These are phyloP conservation scores for Echiichthys vipera DNA, from an alignment of 2,797 vertebrate genomes.

Conservation along the genomic window DNA sequence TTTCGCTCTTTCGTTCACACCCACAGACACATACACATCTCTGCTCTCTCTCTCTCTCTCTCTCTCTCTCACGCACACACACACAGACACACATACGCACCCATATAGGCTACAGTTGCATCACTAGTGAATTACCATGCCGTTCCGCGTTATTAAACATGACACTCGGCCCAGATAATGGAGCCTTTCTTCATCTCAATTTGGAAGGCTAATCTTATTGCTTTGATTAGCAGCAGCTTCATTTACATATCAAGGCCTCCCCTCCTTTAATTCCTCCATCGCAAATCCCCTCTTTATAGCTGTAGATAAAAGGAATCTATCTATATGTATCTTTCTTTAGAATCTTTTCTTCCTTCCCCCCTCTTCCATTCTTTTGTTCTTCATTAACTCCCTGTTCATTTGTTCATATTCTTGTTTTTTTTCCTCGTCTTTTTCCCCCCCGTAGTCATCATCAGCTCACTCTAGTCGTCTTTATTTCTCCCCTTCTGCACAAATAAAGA, in stretches of 20 bases:
- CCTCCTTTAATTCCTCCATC: slow-evolving; percentile 85
- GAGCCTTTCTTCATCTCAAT: slow-evolving; percentile 90
- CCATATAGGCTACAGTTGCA: slow-evolving; percentile 69
- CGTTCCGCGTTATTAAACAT: slow-evolving; percentile 90
- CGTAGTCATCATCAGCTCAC: slow-evolving; percentile 5
- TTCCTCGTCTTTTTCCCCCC: slow-evolving; percentile 23
- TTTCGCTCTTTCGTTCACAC: slow-evolving; percentile 18
- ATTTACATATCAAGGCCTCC: slow-evolving; percentile 90
- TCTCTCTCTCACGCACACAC: slow-evolving; percentile 50
- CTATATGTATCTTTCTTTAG: slow-evolving; percentile 82
- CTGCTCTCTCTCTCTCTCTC: too few relatives aligned
- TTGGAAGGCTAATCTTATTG: slow-evolving; percentile 91
- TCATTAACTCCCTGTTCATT: slow-evolving; percentile 56
- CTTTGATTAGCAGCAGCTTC: slow-evolving; percentile 89
- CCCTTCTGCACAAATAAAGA: background rate
- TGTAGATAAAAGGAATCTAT: slow-evolving; percentile 81
- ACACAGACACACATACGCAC: slow-evolving; percentile 34
- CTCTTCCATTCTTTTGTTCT: slow-evolving; percentile 51
- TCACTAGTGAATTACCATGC: slow-evolving; percentile 83
- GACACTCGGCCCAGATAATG: slow-evolving; percentile 89
- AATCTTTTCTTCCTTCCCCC: slow-evolving; percentile 72
- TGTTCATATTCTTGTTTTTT: slow-evolving; percentile 52
- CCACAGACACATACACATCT: slow-evolving; percentile 2
- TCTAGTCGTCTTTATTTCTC: background rate
- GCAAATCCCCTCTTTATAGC: slow-evolving; percentile 79